phyloP scores from a whole-genome alignment of 2,797 vertebrate species.

The Spea hammondii region DNA sequence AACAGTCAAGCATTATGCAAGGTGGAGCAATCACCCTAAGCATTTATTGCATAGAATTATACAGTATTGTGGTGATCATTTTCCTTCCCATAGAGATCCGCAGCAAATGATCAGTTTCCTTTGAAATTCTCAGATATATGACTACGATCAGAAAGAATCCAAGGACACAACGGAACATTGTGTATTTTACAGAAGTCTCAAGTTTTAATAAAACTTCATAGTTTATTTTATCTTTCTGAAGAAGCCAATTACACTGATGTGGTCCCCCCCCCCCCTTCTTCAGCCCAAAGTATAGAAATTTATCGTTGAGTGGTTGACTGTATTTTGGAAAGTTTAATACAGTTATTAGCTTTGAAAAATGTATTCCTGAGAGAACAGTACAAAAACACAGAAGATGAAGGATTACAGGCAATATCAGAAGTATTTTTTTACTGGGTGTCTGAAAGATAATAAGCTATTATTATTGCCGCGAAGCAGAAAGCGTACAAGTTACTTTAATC shows the following conservation, averaged over 20 bases:
- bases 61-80: too few species aligned
- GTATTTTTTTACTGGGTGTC: too few species aligned
- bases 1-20: too few species aligned
- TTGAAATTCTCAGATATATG: too few species aligned
- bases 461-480: too few species aligned
- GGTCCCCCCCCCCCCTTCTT: background rate
- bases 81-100: too few species aligned
- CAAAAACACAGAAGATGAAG: constrained; percentile 10
- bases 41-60: too few species aligned
- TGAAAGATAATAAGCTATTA: too few species aligned
- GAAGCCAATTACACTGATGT: constrained; percentile 30
- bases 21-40: too few species aligned
- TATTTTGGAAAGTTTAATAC: constrained; percentile 28
- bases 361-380: constrained; percentile 4
- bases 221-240: constrained; percentile 22
- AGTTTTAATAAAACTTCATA: constrained; percentile 32
- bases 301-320: background rate
- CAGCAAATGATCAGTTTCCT: too few species aligned
- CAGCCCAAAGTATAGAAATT: constrained; percentile 14
- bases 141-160: constrained; percentile 2
- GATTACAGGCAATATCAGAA: background rate
- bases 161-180: constrained; percentile 3
- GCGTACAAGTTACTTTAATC: too few species aligned
- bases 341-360: constrained; percentile 42
- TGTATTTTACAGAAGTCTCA: constrained; percentile 13